Conservation (phyloP, 2,888 invertebrate genomes). For the Chrysolina americana region DNA sequence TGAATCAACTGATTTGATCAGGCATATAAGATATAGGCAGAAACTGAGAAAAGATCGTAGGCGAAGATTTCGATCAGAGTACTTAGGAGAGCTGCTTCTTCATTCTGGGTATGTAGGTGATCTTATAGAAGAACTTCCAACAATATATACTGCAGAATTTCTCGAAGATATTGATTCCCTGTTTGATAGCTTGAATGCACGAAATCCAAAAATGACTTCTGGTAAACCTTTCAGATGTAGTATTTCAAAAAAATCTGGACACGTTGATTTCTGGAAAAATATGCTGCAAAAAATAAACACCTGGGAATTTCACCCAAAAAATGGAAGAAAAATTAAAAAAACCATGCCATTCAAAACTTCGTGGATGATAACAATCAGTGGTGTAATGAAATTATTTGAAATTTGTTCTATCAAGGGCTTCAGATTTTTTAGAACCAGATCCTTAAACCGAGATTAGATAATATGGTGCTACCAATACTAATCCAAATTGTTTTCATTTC, state of each 20-base stretch:
- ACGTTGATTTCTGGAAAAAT: constrained; percentile 20
- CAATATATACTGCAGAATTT: constrained; percentile 42
- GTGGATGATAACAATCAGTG: constrained; percentile 40
- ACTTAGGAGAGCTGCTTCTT: too few relatives aligned
- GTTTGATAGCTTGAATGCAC: constrained; percentile 44
- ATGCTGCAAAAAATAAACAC: constrained; percentile 33
- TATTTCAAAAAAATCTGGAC: constrained; percentile 33
- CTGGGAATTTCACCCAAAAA: constrained; percentile 36
- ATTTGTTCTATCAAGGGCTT: constrained; percentile 23
- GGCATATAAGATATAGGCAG: too few relatives aligned
- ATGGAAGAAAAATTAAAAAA: constrained; percentile 23
- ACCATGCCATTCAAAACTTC: constrained; percentile 42
- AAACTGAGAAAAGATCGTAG: too few relatives aligned
- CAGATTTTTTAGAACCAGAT: constrained; percentile 2
- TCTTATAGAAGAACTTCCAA: too few relatives aligned
- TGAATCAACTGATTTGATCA: too few relatives aligned
- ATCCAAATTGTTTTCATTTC: constrained; percentile 43
- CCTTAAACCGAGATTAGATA: constrained; percentile 28
- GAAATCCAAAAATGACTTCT: constrained; percentile 25
- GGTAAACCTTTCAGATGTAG: constrained; percentile 34
- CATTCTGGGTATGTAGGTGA: too few relatives aligned
- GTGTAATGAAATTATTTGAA: constrained; percentile 16
- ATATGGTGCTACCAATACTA: constrained; percentile 36
- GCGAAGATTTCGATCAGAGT: too few relatives aligned
- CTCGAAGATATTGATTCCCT: constrained; percentile 43